Evolutionary conservation across 2,888 invertebrate genomes (phyloP).

Genomic region (Lasioglossum oenotherae): DNA sequence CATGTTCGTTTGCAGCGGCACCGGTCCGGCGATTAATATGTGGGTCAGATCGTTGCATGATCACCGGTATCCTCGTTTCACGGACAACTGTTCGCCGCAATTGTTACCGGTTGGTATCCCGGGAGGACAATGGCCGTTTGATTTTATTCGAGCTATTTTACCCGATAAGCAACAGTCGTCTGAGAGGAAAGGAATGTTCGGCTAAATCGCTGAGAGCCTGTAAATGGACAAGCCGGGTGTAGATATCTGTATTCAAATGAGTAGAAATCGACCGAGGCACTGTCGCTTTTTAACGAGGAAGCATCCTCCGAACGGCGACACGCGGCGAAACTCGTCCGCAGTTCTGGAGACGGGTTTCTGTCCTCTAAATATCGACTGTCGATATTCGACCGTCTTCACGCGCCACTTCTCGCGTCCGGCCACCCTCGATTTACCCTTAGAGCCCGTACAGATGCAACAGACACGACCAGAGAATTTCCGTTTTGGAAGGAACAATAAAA

Average conservation of each 20-base stretch:
- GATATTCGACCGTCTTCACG: conserved; percentile 24
- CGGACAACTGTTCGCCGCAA: neutral
- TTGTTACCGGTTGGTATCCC: neutral
- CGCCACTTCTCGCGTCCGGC: neutral
- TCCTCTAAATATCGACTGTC: conserved; percentile 39
- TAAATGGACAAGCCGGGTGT: neutral
- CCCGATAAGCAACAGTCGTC: neutral
- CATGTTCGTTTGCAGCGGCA: no score
- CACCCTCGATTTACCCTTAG: neutral
- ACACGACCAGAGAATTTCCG: no score
- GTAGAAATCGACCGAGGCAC: conserved; percentile 36
- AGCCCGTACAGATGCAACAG: no score
- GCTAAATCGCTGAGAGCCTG: conserved; percentile 18
- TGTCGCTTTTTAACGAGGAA: conserved; percentile 31
- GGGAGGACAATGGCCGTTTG: neutral
- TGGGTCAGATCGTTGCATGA: conserved; percentile 1
- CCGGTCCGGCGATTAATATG: neutral
- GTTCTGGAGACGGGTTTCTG: neutral
- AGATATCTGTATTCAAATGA: conserved; percentile 39
- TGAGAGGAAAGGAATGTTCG: conserved; percentile 39
- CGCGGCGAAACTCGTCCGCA: neutral
- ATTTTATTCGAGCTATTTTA: conserved; percentile 17
- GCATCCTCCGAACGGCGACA: conserved; percentile 8
- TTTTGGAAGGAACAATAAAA: no score
- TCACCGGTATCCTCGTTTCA: neutral